Conservation (phyloP, 2,113 vertebrate genomes). For the Corvus moneduloides region DNA sequence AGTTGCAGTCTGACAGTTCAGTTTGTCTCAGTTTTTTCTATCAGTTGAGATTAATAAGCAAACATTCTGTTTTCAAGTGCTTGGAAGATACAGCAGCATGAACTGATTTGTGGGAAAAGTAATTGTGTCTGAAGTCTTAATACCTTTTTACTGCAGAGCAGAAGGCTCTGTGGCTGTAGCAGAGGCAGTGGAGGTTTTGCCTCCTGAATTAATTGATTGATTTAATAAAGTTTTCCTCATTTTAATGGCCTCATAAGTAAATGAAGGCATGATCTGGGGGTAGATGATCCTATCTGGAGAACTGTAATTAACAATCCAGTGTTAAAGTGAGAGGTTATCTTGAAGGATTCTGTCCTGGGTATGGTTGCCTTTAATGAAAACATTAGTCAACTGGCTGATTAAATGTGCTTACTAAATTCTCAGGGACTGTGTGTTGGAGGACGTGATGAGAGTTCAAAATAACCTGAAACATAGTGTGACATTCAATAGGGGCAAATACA, state of each 20-base stretch:
- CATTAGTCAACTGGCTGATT: not conserved
- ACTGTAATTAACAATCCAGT: not conserved
- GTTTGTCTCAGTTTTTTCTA: not conserved
- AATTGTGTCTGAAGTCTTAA: not conserved
- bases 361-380: not conserved
- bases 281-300: not conserved
- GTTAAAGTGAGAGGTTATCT: not conserved
- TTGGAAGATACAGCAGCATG: not conserved
- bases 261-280: not conserved
- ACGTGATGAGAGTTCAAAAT: not conserved
- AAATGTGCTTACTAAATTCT: slow-evolving; percentile 25
- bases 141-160: not conserved
- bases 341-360: not conserved
- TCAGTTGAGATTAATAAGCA: not conserved
- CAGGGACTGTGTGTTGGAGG: not conserved
- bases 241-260: not conserved
- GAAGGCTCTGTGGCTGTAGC: not conserved
- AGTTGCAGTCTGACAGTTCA: not conserved
- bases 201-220: not conserved
- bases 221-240: not conserved
- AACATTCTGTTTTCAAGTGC: not conserved
- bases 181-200: not conserved
- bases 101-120: not conserved
- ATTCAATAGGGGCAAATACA: not conserved
- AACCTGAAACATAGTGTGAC: not conserved